phyloP scores from a whole-genome alignment of 2,888 invertebrate species.

The Sarcophaga subvicina region DNA sequence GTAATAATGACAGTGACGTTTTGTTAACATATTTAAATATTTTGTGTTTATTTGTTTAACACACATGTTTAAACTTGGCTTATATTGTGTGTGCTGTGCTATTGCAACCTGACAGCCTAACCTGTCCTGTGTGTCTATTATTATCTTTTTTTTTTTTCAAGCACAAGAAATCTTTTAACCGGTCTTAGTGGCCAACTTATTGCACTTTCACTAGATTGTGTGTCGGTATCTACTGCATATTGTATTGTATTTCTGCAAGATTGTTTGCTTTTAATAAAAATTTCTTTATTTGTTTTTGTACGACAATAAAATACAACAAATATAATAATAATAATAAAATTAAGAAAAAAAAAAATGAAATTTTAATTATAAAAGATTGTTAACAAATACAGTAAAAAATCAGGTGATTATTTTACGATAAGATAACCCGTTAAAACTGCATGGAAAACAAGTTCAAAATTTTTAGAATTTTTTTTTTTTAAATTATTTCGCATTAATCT shows the following conservation, averaged over 20 bases:
- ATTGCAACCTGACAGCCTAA: constrained; percentile 5
- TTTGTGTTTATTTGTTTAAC: background rate
- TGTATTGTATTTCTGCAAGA: background rate
- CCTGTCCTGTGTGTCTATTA: constrained; percentile 19
- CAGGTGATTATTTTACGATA: no score
- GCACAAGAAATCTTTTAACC: constrained; percentile 31
- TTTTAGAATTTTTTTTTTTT: no score
- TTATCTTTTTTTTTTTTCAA: constrained; percentile 3
- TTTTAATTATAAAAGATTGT: no score
- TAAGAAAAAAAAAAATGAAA: no score
- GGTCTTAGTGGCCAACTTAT: constrained; percentile 45
- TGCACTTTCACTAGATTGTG: constrained; percentile 41
- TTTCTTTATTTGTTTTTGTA: background rate
- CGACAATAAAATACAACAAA: background rate
- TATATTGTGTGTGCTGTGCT: background rate
- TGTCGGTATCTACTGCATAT: no score
- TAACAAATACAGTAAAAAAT: no score
- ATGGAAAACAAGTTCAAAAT: no score
- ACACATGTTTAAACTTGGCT: background rate
- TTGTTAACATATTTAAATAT: constrained; percentile 1
- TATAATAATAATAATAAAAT: no score
- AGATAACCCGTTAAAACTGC: no score
- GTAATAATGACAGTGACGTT: background rate
- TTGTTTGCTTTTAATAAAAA: background rate
- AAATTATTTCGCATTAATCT: no score